Conservation (phyloP, 2,888 invertebrate species). For the Dorcus parallelipipedus region DNA sequence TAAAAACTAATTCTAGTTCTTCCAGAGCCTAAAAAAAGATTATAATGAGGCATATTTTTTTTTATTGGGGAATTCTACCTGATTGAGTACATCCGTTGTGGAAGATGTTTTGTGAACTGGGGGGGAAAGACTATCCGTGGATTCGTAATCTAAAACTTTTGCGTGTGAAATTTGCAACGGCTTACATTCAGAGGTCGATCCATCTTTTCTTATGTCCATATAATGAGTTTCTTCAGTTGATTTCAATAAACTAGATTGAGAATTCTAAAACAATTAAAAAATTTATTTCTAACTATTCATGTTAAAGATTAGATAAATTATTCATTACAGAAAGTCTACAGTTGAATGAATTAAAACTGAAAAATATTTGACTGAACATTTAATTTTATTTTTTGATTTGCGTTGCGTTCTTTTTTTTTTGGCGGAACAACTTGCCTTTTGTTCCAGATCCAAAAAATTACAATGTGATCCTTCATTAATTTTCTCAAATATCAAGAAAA, state of each 20-base stretch:
- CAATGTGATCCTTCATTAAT: constrained; percentile 44
- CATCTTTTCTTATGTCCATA: constrained; percentile 60
- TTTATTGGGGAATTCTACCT: not conserved
- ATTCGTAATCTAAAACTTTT: constrained; percentile 49
- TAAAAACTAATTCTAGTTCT: constrained; percentile 80
- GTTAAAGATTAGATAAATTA: too few species aligned
- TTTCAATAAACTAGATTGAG: constrained; percentile 19
- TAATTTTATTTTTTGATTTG: too few species aligned
- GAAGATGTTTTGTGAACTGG: constrained; percentile 42
- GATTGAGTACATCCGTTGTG: constrained; percentile 32
- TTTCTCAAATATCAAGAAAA: constrained; percentile 81
- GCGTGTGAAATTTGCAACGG: constrained; percentile 49
- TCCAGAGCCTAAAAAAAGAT: constrained; percentile 60
- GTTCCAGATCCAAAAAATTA: constrained; percentile 16
- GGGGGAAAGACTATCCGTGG: constrained; percentile 62
- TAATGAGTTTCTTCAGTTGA: constrained; percentile 46
- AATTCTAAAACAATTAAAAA: too few species aligned
- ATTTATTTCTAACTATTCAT: too few species aligned
- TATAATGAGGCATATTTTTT: not conserved
- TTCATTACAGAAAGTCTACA: too few species aligned
- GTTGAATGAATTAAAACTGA: too few species aligned
- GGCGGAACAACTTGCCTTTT: too few species aligned
- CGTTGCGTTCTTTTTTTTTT: too few species aligned
- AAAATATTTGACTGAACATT: too few species aligned
- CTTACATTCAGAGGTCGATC: constrained; percentile 58